These are phyloP conservation scores for Fragum sueziense DNA, from an alignment of 2,888 invertebrate species.

Conservation along the genomic window DNA sequence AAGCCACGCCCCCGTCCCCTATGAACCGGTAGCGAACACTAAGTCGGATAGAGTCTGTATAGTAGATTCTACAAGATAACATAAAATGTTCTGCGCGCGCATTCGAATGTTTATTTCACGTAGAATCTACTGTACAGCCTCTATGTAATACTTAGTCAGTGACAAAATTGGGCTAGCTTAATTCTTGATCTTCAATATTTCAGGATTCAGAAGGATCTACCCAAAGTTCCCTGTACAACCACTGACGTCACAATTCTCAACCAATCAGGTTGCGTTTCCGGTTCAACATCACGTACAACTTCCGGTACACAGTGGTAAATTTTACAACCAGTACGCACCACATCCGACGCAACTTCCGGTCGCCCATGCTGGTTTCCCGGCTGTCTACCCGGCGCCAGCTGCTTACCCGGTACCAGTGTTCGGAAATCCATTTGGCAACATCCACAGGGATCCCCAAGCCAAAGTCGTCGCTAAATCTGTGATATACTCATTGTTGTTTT, in stretches of 20 bases:
- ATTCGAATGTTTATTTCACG: too few species aligned
- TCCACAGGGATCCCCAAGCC: not conserved
- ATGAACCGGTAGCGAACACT: too few species aligned
- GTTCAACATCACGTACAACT: not conserved
- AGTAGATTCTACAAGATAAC: too few species aligned
- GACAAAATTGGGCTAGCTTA: too few species aligned
- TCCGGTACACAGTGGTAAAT: not conserved
- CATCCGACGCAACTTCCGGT: not conserved
- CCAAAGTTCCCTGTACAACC: not conserved
- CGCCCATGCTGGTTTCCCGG: not conserved
- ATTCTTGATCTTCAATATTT: not conserved
- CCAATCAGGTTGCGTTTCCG: not conserved
- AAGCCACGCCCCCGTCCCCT: too few species aligned
- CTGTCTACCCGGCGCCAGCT: not conserved
- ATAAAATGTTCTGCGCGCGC: too few species aligned
- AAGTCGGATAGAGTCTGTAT: too few species aligned
- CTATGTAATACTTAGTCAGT: too few species aligned
- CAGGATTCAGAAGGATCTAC: constrained; percentile 10
- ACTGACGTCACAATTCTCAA: not conserved
- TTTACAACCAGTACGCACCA: constrained; percentile 8
- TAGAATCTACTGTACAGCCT: too few species aligned
- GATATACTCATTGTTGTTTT: not conserved
- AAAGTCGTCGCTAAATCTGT: constrained; percentile 10
- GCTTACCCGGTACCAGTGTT: constrained; percentile 9
- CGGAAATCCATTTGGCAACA: constrained; percentile 8